phyloP scores from a whole-genome alignment of 2,888 invertebrate genomes.

The Zygogramma bicolorata region DNA sequence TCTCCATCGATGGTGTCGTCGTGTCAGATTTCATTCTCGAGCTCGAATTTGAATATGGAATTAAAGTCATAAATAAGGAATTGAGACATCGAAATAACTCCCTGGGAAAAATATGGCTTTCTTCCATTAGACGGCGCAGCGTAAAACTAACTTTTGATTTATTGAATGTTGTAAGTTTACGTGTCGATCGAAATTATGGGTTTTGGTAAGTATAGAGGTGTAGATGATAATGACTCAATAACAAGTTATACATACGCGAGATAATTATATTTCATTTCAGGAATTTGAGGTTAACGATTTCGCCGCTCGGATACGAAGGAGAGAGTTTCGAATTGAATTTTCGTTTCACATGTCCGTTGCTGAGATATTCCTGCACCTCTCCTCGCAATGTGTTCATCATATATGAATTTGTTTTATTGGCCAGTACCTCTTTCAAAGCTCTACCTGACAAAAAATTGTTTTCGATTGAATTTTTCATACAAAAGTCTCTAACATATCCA shows the following conservation, averaged over 20 bases:
- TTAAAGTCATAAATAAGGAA: slow-evolving; percentile 28
- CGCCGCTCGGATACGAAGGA: not conserved
- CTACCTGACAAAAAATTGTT: too few relatives aligned
- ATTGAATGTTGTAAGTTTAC: slow-evolving; percentile 35
- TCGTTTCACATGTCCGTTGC: not conserved
- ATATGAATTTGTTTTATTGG: too few relatives aligned
- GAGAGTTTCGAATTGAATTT: not conserved
- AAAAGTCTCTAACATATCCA: too few relatives aligned
- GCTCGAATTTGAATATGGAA: slow-evolving; percentile 12
- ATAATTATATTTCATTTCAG: slow-evolving; percentile 30
- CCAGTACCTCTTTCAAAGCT: too few relatives aligned
- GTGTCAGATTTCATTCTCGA: not conserved
- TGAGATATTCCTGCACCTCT: too few relatives aligned
- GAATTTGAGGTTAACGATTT: slow-evolving; percentile 37
- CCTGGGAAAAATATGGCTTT: slow-evolving; percentile 22
- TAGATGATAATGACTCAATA: slow-evolving; percentile 43
- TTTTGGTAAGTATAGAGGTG: slow-evolving; percentile 37
- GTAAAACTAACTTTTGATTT: slow-evolving; percentile 38
- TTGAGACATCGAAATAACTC: slow-evolving; percentile 38
- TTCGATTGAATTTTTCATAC: too few relatives aligned
- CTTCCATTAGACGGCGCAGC: slow-evolving; percentile 35
- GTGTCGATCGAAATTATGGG: slow-evolving; percentile 41
- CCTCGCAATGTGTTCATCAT: too few relatives aligned
- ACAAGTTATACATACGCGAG: slow-evolving; percentile 34
- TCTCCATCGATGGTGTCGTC: not conserved